phyloP scores from a whole-genome alignment of 2,888 invertebrate genomes.

The Coenonympha arcania region DNA sequence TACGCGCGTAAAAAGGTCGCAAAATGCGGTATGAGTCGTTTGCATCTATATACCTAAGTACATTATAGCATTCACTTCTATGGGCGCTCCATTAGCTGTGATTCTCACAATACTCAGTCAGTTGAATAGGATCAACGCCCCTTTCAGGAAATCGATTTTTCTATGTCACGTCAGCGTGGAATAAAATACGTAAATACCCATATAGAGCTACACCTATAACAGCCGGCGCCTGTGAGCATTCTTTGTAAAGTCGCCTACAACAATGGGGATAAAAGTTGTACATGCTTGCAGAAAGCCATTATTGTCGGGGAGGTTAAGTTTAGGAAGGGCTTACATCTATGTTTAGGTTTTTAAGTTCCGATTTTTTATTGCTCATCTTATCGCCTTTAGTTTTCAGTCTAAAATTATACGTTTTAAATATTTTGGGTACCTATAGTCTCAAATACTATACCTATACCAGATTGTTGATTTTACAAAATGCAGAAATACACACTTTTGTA shows the following conservation, averaged over 20 bases:
- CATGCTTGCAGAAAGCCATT: background rate
- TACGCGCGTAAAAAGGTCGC: no score
- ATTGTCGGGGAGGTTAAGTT: background rate
- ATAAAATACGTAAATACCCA: background rate
- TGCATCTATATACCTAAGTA: no score
- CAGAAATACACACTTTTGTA: no score
- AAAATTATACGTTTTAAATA: no score
- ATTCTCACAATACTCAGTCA: background rate
- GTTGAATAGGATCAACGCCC: constrained; percentile 1
- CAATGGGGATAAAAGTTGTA: background rate
- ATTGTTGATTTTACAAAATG: no score
- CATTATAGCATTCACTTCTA: background rate
- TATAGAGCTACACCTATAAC: background rate
- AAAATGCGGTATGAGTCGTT: no score
- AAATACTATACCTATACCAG: no score
- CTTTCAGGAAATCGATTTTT: constrained; percentile 4
- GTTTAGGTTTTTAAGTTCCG: no score
- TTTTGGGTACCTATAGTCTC: no score
- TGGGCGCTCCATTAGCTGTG: background rate
- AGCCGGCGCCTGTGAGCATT: background rate
- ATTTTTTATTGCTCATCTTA: background rate
- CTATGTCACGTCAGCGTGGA: background rate
- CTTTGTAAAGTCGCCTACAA: background rate
- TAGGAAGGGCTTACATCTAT: background rate
- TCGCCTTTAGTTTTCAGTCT: background rate